A percentile compares a stretch with the other conserved stretches of the same genome.
Conservation (phyloP, 2,797 vertebrate species). For the Pipistrellus nathusii region DNA sequence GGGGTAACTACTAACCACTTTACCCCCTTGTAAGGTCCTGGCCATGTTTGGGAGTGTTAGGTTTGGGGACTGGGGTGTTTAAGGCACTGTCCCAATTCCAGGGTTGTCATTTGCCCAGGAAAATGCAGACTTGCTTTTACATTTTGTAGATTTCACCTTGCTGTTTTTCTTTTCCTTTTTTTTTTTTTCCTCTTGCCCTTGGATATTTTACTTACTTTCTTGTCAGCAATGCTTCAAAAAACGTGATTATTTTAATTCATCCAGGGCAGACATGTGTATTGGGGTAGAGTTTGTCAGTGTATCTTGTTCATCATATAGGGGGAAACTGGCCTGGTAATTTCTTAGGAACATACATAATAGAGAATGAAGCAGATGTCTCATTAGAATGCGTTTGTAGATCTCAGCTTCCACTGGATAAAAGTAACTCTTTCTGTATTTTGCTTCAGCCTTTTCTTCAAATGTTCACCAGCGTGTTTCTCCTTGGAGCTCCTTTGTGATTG, state of each 20-base stretch:
- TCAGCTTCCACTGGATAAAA: background rate
- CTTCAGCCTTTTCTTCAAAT: conserved; percentile 1
- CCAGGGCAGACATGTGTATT: background rate
- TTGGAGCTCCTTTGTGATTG: background rate
- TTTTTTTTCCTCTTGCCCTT: background rate
- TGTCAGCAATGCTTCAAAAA: background rate
- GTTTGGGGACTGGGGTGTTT: background rate
- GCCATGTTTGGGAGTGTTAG: too few relatives aligned
- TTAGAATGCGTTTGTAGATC: background rate
- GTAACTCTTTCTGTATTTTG: background rate
- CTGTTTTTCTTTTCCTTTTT: conserved; percentile 7
- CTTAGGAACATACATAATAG: background rate
- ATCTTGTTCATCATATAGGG: background rate
- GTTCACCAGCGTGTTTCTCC: background rate
- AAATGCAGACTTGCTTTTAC: background rate
- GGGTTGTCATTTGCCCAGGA: background rate
- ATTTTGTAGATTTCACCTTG: background rate
- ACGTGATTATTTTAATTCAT: background rate
- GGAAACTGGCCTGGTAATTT: background rate
- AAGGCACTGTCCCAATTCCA: background rate
- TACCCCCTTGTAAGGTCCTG: background rate
- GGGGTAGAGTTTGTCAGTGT: background rate
- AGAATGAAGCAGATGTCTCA: conserved; percentile 41
- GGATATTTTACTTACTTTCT: conserved; percentile 14
- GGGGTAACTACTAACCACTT: background rate